Conservation (phyloP, 2,113 vertebrate species). For the Callochromis pleurospilus region DNA sequence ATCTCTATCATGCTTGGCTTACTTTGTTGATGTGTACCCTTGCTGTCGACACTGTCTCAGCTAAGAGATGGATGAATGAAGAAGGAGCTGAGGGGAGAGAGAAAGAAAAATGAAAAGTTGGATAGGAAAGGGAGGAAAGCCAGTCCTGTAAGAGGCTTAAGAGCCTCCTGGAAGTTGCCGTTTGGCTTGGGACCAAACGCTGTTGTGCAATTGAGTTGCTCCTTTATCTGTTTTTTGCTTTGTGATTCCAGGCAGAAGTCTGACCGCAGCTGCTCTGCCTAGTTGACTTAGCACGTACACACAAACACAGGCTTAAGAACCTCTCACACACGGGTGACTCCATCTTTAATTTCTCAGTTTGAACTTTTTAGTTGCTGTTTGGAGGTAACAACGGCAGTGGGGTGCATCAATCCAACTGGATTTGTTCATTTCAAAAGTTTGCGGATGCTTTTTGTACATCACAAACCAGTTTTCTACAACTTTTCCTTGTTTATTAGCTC, state of each 20-base stretch:
- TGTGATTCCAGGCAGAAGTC: conserved; percentile 60
- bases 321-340: conserved; percentile 49
- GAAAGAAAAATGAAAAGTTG: not conserved
- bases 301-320: conserved; percentile 43
- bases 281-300: conserved; percentile 38
- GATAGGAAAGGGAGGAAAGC: conserved; percentile 28
- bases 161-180: conserved; percentile 60
- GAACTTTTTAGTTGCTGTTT: conserved; percentile 42
- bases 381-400: conserved; percentile 3
- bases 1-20: conserved; percentile 57
- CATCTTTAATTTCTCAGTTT: conserved; percentile 60
- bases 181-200: conserved; percentile 52
- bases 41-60: conserved; percentile 28
- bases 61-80: conserved; percentile 10
- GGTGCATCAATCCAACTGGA: not conserved
- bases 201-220: conserved; percentile 67
- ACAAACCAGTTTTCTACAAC: not conserved
- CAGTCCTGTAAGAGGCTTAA: conserved; percentile 72
- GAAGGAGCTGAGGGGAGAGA: not conserved
- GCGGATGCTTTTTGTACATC: not conserved
- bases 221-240: conserved; percentile 63
- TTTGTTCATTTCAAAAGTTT: conserved; percentile 8
- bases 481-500: not conserved
- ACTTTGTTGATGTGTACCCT: conserved; percentile 4
- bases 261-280: conserved; percentile 53